These are phyloP conservation scores for Drosophila micromelanica DNA, from an alignment of 1,140 invertebrate genomes.

Conservation along the genomic window DNA sequence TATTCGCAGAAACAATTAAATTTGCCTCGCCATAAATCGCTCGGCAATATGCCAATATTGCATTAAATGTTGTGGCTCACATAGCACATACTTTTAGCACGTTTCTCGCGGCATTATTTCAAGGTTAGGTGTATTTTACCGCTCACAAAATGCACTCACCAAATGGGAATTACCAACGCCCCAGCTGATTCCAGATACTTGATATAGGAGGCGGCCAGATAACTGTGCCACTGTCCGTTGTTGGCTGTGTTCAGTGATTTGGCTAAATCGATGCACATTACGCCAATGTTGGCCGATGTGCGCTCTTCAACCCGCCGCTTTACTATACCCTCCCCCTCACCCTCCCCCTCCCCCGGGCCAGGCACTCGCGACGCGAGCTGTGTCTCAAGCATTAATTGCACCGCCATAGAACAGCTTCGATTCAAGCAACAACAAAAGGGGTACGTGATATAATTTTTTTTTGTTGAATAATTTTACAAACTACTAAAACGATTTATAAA, in stretches of 20 bases:
- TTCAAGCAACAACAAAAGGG: no score
- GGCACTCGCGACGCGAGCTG: no score
- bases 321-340: no score
- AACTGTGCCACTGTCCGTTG: conserved; percentile 19
- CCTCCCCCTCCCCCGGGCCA: neutral
- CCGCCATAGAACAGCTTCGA: no score
- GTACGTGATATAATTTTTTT: no score
- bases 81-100: no score
- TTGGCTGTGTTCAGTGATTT: conserved; percentile 1
- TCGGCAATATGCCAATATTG: conserved; percentile 12
- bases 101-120: neutral
- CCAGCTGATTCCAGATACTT: conserved; percentile 50
- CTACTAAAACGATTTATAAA: no score
- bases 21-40: no score
- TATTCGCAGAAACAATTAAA: neutral
- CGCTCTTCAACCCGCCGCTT: no score
- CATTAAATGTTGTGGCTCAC: neutral
- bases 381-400: neutral
- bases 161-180: conserved; percentile 50
- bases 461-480: no score
- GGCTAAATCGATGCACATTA: conserved; percentile 54
- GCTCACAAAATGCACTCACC: conserved; percentile 39
- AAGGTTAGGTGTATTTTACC: neutral
- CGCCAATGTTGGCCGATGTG: conserved; percentile 36
- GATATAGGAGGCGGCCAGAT: conserved; percentile 43